Conservation (phyloP, 2,888 invertebrate species). For the Philhelius pedissequus region DNA sequence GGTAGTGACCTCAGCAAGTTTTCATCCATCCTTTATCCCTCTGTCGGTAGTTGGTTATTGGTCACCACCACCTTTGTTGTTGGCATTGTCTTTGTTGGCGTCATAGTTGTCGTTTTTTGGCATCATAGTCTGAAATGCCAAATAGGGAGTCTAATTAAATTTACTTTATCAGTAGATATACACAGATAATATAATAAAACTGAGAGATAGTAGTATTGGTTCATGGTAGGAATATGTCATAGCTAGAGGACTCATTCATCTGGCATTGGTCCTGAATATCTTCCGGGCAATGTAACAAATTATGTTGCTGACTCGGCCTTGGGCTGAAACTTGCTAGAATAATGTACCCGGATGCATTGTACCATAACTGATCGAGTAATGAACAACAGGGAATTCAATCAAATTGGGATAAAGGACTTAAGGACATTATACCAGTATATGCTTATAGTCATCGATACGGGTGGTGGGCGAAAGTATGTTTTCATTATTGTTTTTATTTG, state of each 20-base stretch:
- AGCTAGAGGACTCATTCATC: background rate
- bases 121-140: slow-evolving; percentile 28
- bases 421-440: background rate
- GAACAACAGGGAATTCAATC: slow-evolving; percentile 31
- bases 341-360: slow-evolving; percentile 31
- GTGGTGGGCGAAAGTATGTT: background rate
- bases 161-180: slow-evolving; percentile 31
- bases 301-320: slow-evolving; percentile 16
- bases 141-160: slow-evolving; percentile 48
- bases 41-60: no score
- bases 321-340: background rate
- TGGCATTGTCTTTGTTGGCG: background rate
- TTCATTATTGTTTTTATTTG: slow-evolving; percentile 19
- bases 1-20: slow-evolving; percentile 12
- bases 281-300: slow-evolving; percentile 25
- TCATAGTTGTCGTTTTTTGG: background rate
- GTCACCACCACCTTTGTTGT: no score
- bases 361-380: slow-evolving; percentile 62
- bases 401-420: slow-evolving; percentile 5
- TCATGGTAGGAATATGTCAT: no score
- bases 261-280: background rate
- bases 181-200: slow-evolving; percentile 44
- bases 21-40: background rate
- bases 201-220: background rate
- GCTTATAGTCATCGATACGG: background rate